A percentile compares a stretch with the other conserved stretches of the same genome.
These are phyloP conservation scores for Drosophila cognata DNA, from an alignment of 2,888 invertebrate genomes.

Conservation along the genomic window DNA sequence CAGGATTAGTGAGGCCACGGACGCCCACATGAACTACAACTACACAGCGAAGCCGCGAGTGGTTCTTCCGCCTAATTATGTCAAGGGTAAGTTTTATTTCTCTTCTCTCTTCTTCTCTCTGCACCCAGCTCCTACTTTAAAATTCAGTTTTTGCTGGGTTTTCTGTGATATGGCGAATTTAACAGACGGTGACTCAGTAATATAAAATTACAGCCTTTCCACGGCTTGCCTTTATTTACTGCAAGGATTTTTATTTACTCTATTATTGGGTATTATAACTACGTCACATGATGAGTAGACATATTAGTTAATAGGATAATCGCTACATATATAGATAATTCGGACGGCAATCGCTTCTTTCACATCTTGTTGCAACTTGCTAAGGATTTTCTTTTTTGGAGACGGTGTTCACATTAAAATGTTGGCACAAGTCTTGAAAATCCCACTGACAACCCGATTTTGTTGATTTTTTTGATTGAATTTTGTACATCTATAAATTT, in stretches of 20 bases:
- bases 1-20: constrained; percentile 84
- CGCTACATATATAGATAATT: no score
- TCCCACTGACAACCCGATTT: not conserved
- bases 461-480: not conserved
- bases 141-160: constrained; percentile 8
- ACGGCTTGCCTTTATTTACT: constrained; percentile 32
- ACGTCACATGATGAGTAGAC: not conserved
- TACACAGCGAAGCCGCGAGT: constrained; percentile 89
- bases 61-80: constrained; percentile 90
- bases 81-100: constrained; percentile 87
- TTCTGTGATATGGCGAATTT: constrained; percentile 5
- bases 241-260: constrained; percentile 26
- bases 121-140: constrained; percentile 1
- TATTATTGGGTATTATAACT: not conserved
- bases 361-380: not conserved
- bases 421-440: not conserved
- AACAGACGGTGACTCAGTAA: constrained; percentile 39
- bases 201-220: constrained; percentile 21
- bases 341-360: not conserved
- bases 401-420: not conserved
- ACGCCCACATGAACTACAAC: constrained; percentile 87
- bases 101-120: not conserved
- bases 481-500: not conserved
- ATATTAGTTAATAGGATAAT: not conserved
- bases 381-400: fast-evolving